phyloP scores from a whole-genome alignment of 53 echinoderm and acorn worm genomes.

The Zoroaster sp. region DNA sequence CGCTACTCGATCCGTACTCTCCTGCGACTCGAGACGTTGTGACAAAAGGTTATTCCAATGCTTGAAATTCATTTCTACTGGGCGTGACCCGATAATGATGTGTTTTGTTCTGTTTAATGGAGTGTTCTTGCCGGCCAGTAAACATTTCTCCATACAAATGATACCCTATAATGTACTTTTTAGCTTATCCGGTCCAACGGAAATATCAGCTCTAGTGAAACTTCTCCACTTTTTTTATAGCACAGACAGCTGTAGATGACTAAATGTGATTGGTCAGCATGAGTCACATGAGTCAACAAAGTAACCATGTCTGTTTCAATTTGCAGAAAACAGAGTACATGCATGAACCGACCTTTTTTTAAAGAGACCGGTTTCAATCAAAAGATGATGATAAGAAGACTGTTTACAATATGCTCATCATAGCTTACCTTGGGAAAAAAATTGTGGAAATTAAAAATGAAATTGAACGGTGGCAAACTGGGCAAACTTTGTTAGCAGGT shows the following conservation, averaged over 20 bases:
- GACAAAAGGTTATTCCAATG: no score
- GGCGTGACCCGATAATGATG: no score
- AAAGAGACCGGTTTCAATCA: background rate
- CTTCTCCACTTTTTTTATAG: background rate
- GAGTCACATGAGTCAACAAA: slow-evolving; percentile 20
- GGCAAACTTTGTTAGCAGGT: no score
- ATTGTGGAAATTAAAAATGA: background rate
- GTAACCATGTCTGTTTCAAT: background rate
- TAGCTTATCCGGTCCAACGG: no score
- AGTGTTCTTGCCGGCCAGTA: no score
- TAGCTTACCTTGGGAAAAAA: no score
- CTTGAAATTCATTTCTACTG: no score
- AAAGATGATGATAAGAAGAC: background rate
- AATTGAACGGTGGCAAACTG: background rate
- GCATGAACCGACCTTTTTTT: background rate
- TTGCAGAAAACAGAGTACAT: background rate
- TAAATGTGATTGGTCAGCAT: slow-evolving; percentile 24
- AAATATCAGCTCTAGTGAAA: background rate
- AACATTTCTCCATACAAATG: no score
- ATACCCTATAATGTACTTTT: no score
- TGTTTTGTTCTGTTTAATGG: no score
- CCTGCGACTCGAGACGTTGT: no score
- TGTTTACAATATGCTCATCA: background rate
- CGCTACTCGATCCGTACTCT: no score
- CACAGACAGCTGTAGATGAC: slow-evolving; percentile 44